These are phyloP conservation scores for Yponomeuta malinellus DNA, from an alignment of 2,888 invertebrate species.

Conservation along the genomic window DNA sequence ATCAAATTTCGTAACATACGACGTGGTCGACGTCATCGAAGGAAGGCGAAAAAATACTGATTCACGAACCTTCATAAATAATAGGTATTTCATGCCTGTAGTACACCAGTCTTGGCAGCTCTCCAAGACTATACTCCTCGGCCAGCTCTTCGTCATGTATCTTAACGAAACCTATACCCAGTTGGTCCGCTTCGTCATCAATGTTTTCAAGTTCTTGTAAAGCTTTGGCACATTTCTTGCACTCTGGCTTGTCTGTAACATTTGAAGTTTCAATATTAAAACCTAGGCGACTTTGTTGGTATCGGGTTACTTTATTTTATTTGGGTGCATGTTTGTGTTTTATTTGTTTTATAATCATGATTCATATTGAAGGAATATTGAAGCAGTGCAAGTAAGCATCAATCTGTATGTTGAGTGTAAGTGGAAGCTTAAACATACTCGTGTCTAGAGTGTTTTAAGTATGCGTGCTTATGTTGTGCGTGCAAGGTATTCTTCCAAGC, in stretches of 20 bases:
- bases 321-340: slow-evolving; percentile 21
- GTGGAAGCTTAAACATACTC: slow-evolving; percentile 24
- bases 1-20: slow-evolving; percentile 10
- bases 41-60: slow-evolving; percentile 26
- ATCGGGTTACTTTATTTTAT: slow-evolving; percentile 6
- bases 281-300: background rate
- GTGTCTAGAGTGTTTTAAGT: background rate
- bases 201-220: slow-evolving; percentile 94
- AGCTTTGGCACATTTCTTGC: slow-evolving; percentile 93
- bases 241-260: slow-evolving; percentile 90
- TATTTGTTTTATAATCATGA: slow-evolving; percentile 37
- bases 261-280: background rate
- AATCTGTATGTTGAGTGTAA: slow-evolving; percentile 42
- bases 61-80: slow-evolving; percentile 89
- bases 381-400: slow-evolving; percentile 65
- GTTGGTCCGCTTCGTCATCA: slow-evolving; percentile 95
- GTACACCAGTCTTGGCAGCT: slow-evolving; percentile 91
- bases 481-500: background rate
- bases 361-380: slow-evolving; percentile 24
- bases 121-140: slow-evolving; percentile 93
- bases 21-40: slow-evolving; percentile 10
- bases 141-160: slow-evolving; percentile 93
- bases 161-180: slow-evolving; percentile 96
- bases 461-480: background rate
- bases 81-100: slow-evolving; percentile 96